A percentile compares a stretch with the other conserved stretches of the same genome.
phyloP scores from a whole-genome alignment of 2,797 vertebrate genomes.

The Carcharodon carcharias region DNA sequence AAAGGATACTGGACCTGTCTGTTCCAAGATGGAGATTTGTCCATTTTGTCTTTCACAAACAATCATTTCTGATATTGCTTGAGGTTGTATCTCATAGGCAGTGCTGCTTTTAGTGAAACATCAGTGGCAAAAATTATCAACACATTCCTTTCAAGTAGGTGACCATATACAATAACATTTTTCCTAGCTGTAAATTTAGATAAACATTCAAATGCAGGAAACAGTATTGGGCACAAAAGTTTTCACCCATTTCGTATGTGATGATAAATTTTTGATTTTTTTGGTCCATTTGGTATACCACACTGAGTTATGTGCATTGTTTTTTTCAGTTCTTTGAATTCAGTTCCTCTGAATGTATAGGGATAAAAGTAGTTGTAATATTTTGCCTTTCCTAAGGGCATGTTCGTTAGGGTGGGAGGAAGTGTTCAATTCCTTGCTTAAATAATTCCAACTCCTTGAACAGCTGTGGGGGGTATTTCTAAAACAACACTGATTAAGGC shows the following conservation, averaged over 20 bases:
- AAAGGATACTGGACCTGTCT: background rate
- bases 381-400: background rate
- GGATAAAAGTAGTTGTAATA: background rate
- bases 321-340: background rate
- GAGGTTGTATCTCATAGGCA: background rate
- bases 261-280: background rate
- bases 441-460: background rate
- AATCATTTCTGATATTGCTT: background rate
- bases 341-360: background rate
- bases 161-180: background rate
- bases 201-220: background rate
- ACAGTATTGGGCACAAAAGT: background rate
- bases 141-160: background rate
- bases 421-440: background rate
- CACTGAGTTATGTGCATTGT: background rate
- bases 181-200: background rate
- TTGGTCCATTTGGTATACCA: background rate
- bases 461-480: background rate
- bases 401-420: background rate
- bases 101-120: background rate
- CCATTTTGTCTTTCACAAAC: background rate
- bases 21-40: background rate
- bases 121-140: background rate
- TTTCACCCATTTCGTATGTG: background rate
- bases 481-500: background rate